Conservation (phyloP, 2,113 vertebrate genomes). For the Heterotis niloticus region DNA sequence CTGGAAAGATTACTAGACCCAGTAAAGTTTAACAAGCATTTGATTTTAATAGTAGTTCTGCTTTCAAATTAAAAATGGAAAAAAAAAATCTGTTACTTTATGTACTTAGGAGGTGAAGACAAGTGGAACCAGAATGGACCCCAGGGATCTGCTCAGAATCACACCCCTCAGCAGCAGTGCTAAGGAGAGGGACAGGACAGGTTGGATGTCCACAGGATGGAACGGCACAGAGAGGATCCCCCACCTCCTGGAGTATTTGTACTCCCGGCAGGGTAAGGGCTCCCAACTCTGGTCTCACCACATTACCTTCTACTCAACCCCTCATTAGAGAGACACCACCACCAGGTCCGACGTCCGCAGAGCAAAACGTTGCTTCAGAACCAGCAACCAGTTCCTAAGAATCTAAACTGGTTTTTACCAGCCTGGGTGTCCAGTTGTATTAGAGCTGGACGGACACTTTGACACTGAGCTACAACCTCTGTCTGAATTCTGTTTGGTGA, state of each 20-base stretch:
- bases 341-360: conserved; percentile 30
- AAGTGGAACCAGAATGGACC: not conserved
- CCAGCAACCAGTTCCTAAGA: not conserved
- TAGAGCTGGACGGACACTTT: not conserved
- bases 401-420: conserved; percentile 17
- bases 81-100: too few relatives aligned
- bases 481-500: not conserved
- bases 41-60: too few relatives aligned
- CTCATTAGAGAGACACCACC: conserved; percentile 20
- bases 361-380: conserved; percentile 29
- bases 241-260: conserved; percentile 33
- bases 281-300: conserved; percentile 35
- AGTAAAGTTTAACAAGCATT: too few relatives aligned
- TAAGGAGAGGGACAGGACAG: not conserved
- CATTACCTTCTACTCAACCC: conserved; percentile 36
- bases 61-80: too few relatives aligned
- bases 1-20: too few relatives aligned
- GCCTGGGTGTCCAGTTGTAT: not conserved
- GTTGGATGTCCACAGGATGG: not conserved
- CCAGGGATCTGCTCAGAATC: not conserved
- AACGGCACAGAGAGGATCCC: not conserved
- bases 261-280: conserved; percentile 26
- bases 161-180: not conserved
- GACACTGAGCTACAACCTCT: not conserved
- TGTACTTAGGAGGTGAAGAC: not conserved